Conservation (phyloP, 2,888 invertebrate genomes). For the Ectobius pallidus region DNA sequence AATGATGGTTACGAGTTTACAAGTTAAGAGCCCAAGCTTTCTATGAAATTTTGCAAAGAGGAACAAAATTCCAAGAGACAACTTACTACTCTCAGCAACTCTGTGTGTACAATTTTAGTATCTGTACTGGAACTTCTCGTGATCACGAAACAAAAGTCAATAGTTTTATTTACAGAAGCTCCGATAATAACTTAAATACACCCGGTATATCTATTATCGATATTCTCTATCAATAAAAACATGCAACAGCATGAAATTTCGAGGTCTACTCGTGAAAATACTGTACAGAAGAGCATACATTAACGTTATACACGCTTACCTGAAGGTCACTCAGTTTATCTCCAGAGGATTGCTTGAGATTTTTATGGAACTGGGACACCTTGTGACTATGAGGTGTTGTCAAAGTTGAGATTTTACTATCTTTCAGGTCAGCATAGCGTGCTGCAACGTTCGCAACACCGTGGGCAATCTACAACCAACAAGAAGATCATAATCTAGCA, state of each 20-base stretch:
- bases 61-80: not conserved
- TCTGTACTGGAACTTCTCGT: not conserved
- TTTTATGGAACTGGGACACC: constrained; percentile 94
- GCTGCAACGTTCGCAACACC: constrained; percentile 70
- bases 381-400: constrained; percentile 87
- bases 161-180: not conserved
- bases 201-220: no score
- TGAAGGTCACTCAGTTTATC: constrained; percentile 85
- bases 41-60: not conserved
- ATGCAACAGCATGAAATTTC: no score
- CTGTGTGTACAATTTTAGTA: not conserved
- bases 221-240: no score
- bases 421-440: constrained; percentile 87
- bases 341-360: constrained; percentile 84
- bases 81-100: not conserved
- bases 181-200: no score
- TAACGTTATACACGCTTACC: no score
- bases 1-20: not conserved
- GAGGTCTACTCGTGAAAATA: no score
- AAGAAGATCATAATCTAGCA: no score
- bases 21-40: not conserved
- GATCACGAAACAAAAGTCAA: not conserved
- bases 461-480: constrained; percentile 56
- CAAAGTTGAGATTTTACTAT: constrained; percentile 86
- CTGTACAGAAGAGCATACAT: no score